phyloP scores from a whole-genome alignment of 2,888 invertebrate genomes.

The Halictus ligatus region DNA sequence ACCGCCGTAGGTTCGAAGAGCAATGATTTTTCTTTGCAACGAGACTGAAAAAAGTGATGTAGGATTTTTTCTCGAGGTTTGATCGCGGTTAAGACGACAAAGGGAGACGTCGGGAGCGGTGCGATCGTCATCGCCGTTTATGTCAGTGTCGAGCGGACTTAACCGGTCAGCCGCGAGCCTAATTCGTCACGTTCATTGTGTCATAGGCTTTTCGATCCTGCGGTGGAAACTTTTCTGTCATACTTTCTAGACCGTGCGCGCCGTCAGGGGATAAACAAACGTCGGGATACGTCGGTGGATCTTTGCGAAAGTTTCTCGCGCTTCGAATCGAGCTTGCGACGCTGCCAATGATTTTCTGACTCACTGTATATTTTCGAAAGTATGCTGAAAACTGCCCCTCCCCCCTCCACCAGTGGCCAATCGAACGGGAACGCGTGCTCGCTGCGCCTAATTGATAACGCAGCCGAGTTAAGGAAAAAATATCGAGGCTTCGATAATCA shows the following conservation, averaged over 20 bases:
- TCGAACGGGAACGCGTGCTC: neutral
- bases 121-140: neutral
- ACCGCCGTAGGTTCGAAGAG: neutral
- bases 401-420: neutral
- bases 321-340: neutral
- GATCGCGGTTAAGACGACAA: neutral
- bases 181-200: neutral
- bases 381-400: conserved; percentile 3
- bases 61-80: neutral
- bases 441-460: neutral
- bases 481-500: neutral
- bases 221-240: neutral
- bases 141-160: neutral
- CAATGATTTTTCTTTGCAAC: neutral
- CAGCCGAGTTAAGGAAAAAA: neutral
- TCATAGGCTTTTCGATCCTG: neutral
- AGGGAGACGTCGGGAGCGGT: neutral
- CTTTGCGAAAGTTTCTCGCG: neutral
- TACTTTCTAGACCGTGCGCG: neutral
- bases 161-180: neutral
- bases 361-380: conserved; percentile 19
- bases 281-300: neutral
- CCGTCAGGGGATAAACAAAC: neutral
- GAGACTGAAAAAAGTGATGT: neutral
- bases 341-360: conserved; percentile 5